Percentiles rank a stretch among this genome's conserved stretches.
phyloP scores from a whole-genome alignment of 2,113 vertebrate species.

The Pachycephala philippinensis region DNA sequence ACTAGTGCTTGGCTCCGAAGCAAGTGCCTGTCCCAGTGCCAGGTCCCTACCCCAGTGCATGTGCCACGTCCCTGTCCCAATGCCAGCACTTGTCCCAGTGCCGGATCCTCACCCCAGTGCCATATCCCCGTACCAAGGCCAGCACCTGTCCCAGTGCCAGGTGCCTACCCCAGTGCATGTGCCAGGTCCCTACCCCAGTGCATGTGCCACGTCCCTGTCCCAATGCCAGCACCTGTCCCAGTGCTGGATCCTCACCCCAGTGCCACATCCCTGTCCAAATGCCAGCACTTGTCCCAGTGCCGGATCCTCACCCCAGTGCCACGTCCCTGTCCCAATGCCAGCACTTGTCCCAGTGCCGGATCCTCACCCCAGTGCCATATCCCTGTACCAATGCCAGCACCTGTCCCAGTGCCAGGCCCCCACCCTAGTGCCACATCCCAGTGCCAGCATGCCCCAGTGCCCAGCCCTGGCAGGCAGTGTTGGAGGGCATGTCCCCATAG shows the following conservation, averaged over 20 bases:
- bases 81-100: no score
- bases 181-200: no score
- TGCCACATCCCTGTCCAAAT: no score
- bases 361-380: neutral
- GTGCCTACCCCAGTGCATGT: no score
- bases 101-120: no score
- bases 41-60: neutral
- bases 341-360: neutral
- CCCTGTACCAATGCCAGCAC: no score
- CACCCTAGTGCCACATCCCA: neutral
- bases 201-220: no score
- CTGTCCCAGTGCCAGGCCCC: neutral
- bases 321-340: neutral
- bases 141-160: no score
- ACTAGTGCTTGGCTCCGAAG: neutral
- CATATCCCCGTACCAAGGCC: no score
- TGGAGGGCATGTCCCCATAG: rapidly evolving
- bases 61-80: rapidly evolving
- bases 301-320: neutral
- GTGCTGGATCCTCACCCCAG: no score
- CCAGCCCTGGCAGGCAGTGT: neutral
- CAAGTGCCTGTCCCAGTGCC: neutral
- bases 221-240: no score
- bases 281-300: neutral
- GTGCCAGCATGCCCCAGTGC: neutral